These are phyloP conservation scores for Phalacrocorax pelagicus DNA, from an alignment of 2,113 vertebrate species.

Conservation along the genomic window DNA sequence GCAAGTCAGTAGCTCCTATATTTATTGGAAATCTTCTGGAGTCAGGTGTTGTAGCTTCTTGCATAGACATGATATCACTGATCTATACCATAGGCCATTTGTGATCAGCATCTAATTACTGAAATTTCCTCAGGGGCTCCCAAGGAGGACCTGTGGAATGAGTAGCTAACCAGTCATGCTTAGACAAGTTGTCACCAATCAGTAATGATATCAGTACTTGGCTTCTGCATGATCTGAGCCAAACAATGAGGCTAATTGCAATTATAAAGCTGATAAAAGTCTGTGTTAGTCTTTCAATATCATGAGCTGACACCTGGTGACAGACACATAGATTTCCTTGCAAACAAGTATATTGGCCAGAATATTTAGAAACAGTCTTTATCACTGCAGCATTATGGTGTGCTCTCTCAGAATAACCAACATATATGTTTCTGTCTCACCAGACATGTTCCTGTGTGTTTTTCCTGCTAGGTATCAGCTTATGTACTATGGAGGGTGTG, in stretches of 20 bases:
- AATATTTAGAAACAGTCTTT: neutral
- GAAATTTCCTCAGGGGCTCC: neutral
- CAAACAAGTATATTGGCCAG: neutral
- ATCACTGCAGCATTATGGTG: neutral
- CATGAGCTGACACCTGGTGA: neutral
- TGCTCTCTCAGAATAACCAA: neutral
- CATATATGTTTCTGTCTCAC: rapidly evolving
- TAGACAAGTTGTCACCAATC: neutral
- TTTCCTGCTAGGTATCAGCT: neutral
- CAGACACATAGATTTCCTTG: neutral
- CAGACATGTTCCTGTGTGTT: rapidly evolving
- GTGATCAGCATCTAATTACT: neutral
- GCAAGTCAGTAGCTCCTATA: neutral
- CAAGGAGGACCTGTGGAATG: neutral
- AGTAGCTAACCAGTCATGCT: neutral
- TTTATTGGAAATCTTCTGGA: neutral
- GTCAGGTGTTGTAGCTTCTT: neutral
- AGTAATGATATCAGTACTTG: neutral
- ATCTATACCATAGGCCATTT: neutral
- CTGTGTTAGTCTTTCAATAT: neutral
- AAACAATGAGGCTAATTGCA: neutral
- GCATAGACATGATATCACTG: neutral
- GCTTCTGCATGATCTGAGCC: neutral
- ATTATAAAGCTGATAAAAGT: neutral
- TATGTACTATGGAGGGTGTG: neutral